Evolutionary conservation across 2,888 invertebrate species (phyloP).

Genomic region (Gasteruption jaculator): DNA sequence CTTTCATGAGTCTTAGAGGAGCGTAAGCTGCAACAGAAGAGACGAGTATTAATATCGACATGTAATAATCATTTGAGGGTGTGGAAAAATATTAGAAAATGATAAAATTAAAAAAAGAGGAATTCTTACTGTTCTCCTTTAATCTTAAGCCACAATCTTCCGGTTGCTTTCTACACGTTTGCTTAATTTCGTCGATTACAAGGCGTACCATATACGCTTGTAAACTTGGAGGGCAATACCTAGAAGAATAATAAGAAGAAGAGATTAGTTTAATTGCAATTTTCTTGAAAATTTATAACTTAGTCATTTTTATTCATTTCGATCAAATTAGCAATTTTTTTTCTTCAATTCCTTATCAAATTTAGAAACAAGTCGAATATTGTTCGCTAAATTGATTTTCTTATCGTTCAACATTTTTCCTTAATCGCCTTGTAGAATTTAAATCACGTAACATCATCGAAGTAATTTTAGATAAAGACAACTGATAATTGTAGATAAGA

Average conservation of each 20-base stretch:
- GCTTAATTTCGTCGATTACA: slow-evolving; percentile 65
- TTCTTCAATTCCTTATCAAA: no score
- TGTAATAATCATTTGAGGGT: neutral
- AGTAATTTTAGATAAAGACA: no score
- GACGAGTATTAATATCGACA: slow-evolving; percentile 10
- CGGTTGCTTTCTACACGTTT: slow-evolving; percentile 63
- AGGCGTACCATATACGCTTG: slow-evolving; percentile 65
- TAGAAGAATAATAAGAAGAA: slow-evolving; percentile 55
- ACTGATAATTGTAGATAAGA: no score
- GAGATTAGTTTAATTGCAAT: no score
- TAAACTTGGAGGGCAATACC: slow-evolving; percentile 68
- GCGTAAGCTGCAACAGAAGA: slow-evolving; percentile 61
- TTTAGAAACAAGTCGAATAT: no score
- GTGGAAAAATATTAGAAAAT: slow-evolving; percentile 1
- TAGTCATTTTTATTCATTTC: no score
- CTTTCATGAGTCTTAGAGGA: slow-evolving; percentile 71
- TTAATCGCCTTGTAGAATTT: no score
- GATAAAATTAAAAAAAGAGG: slow-evolving; percentile 7
- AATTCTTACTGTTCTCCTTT: slow-evolving; percentile 58
- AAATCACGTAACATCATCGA: no score
- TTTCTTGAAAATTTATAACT: no score
- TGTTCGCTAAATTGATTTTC: no score
- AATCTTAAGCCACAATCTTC: slow-evolving; percentile 61
- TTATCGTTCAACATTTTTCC: no score
- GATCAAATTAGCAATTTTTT: no score